phyloP scores from a whole-genome alignment of 2,888 invertebrate genomes.

The Byasa hedistus region DNA sequence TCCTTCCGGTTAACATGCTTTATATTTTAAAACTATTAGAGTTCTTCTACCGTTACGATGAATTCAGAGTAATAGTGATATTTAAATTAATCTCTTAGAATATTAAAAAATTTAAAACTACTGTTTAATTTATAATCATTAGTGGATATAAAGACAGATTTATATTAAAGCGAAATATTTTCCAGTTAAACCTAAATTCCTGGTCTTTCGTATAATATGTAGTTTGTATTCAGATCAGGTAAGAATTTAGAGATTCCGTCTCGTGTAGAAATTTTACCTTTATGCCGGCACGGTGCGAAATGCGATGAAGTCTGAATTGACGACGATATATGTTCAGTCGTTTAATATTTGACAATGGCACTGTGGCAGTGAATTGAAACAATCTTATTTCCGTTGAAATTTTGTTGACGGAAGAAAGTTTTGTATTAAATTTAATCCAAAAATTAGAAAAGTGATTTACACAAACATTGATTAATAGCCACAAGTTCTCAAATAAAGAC shows the following conservation, averaged over 20 bases:
- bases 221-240: slow-evolving; percentile 20
- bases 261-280: slow-evolving; percentile 19
- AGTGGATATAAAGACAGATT: background rate
- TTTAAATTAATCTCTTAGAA: background rate
- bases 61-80: background rate
- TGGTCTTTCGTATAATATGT: background rate
- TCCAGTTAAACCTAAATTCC: background rate
- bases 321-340: background rate
- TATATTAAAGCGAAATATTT: slow-evolving; percentile 4
- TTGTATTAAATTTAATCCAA: background rate
- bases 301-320: slow-evolving; percentile 19
- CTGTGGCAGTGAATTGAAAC: background rate
- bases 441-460: background rate
- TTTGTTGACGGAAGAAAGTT: background rate
- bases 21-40: slow-evolving; percentile 6
- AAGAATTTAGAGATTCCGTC: slow-evolving; percentile 11
- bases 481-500: no score
- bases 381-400: background rate
- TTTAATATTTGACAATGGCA: slow-evolving; percentile 1
- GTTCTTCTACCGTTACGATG: background rate
- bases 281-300: background rate
- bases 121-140: background rate
- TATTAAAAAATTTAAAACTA: background rate
- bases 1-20: slow-evolving; percentile 2
- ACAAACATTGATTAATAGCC: background rate